Evolutionary conservation across 2,113 vertebrate species (phyloP).

Genomic region (Rhinoderma darwinii): DNA sequence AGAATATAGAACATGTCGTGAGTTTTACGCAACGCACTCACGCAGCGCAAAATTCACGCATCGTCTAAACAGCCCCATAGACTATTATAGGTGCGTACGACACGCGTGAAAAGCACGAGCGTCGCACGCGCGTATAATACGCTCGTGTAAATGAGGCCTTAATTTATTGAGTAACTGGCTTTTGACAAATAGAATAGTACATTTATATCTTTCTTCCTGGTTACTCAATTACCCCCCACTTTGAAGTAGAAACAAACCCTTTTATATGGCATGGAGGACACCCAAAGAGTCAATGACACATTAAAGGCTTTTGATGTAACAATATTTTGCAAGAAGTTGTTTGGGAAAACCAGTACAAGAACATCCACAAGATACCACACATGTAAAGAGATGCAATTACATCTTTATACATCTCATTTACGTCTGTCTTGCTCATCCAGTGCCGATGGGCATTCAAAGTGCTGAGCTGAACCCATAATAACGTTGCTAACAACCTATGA

Average conservation of each 20-base stretch:
- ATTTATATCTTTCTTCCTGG: not conserved
- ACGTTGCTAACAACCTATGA: not conserved
- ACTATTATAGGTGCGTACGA: too few species aligned
- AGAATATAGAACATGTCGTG: too few species aligned
- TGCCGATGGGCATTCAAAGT: slow-evolving; percentile 23
- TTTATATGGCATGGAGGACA: not conserved
- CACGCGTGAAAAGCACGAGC: too few species aligned
- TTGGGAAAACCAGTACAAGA: not conserved
- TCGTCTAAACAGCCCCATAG: too few species aligned
- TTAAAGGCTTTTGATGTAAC: not conserved
- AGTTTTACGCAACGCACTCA: too few species aligned
- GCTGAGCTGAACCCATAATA: slow-evolving; percentile 29
- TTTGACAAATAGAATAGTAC: not conserved
- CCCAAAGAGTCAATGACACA: slow-evolving; percentile 8
- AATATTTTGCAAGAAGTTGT: slow-evolving; percentile 9
- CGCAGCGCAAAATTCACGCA: too few species aligned
- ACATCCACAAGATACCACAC: slow-evolving; percentile 28
- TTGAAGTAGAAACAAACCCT: not conserved
- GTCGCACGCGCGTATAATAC: too few species aligned
- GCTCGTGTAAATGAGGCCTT: too few species aligned
- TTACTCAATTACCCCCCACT: not conserved
- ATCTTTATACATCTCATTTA: not conserved
- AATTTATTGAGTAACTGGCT: not conserved
- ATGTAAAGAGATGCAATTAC: not conserved
- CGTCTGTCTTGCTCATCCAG: slow-evolving; percentile 11